These are phyloP conservation scores for Cacoxenus indagator DNA, from an alignment of 2,888 invertebrate species.

Conservation along the genomic window DNA sequence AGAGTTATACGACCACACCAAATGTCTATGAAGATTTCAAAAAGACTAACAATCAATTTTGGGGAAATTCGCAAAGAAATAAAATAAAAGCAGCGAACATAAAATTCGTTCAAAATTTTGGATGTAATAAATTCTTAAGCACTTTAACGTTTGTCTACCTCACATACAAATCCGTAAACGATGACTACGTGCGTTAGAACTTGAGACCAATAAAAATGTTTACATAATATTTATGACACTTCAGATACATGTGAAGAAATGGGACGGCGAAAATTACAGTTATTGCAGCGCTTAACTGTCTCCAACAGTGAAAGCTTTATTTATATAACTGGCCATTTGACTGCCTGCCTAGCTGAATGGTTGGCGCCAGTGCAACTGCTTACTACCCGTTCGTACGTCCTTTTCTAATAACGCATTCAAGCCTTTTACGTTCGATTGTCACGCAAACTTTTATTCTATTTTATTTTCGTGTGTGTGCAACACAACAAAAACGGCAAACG, in stretches of 20 bases:
- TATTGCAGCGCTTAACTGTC: neutral
- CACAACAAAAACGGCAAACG: neutral
- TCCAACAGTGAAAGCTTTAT: neutral
- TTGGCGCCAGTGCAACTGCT: no score
- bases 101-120: neutral
- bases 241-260: neutral
- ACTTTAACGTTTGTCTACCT: neutral
- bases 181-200: neutral
- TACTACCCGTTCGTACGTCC: neutral
- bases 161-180: neutral
- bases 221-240: neutral
- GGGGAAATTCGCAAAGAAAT: no score
- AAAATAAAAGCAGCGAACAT: no score
- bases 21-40: no score
- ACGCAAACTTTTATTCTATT: conserved; percentile 45
- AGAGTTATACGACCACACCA: no score
- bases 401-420: conserved; percentile 44
- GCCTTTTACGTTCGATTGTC: conserved; percentile 51
- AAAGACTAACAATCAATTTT: no score
- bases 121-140: neutral
- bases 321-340: neutral
- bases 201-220: neutral
- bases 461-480: conserved; percentile 23
- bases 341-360: neutral
- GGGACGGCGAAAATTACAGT: neutral